phyloP scores from a whole-genome alignment of 1,140 invertebrate genomes.

The Zeugodacus cucurbitae region DNA sequence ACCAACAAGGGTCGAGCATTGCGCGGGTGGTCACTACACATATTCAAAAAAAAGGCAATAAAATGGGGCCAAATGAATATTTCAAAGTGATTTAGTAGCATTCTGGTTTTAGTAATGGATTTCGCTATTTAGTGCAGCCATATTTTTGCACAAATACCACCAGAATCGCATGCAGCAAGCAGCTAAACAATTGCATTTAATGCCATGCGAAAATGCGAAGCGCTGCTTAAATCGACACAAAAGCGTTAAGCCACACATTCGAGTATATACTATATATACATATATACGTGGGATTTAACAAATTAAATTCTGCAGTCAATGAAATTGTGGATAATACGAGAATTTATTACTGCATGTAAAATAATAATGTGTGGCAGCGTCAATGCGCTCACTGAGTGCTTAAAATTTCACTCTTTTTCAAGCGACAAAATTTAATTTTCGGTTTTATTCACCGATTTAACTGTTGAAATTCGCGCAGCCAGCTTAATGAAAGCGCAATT shows the following conservation, averaged over 20 bases:
- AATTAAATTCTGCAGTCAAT: neutral
- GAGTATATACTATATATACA: too few species aligned
- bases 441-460: too few species aligned
- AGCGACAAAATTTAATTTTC: too few species aligned
- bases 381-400: too few species aligned
- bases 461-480: too few species aligned
- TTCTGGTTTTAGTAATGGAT: slow-evolving; percentile 35
- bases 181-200: neutral
- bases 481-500: too few species aligned
- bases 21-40: too few species aligned
- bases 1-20: too few species aligned
- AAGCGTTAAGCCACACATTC: neutral
- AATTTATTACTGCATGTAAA: neutral
- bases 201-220: neutral
- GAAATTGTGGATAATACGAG: neutral
- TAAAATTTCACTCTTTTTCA: too few species aligned
- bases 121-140: slow-evolving; percentile 29
- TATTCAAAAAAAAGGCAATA: slow-evolving; percentile 19
- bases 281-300: neutral
- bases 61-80: slow-evolving; percentile 23
- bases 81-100: slow-evolving; percentile 29
- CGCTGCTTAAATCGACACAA: neutral
- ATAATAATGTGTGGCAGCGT: neutral
- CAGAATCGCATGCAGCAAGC: neutral
- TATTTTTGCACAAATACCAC: slow-evolving; percentile 8